Evolutionary conservation across 2,113 vertebrate species (phyloP), one percentile per base, ranked within the genome.

Genomic region (Callocephalon fimbriatum): DNA sequence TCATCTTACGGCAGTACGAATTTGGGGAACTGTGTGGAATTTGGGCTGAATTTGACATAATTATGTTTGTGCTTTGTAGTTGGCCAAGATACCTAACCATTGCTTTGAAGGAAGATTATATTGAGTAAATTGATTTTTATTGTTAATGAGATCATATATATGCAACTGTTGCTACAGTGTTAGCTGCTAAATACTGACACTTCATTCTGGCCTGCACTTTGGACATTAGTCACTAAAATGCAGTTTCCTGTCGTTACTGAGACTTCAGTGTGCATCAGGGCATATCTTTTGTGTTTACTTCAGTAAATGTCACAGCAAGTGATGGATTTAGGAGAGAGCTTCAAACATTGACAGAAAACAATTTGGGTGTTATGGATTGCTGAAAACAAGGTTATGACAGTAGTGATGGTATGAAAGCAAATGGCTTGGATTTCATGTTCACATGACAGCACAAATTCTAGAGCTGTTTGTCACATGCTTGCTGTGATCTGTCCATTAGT

Each of bases 371-470:
- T 95, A 87, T 42, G 37, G 92, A 92, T 92, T 92, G 88, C 70
- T 93, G 94, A 85, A 92, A 95, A 90, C 58, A 95, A 95, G 88
- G 72, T 86, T 95, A 72, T 81, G 80, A 62, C 53, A 78, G 73
- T 23, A 53, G 73, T 79, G 32, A 26, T 79, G 38, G 37, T 68
- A 73, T 95, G 95, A 96, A 94, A 92, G 61, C 82, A 94, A 95
- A 96, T 86, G 70, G 70, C 75, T 77, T 95, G 31, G 83, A 75
- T 93, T 95, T 92, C 76, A 29, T 10, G 44, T 90, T 92, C 86
- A 77, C 88, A 65, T 68, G 68, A 93, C 95, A 92, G 76, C 92
- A 92, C 79, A 87, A 65, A 75, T 97, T 94, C 76, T 96, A n/a
- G 73, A 94, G 76, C 78, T 88, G 73, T 84, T 95, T 89, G 72